Evolutionary conservation across 2,113 vertebrate species (phyloP).

Genomic region (Semnornis frantzii): DNA sequence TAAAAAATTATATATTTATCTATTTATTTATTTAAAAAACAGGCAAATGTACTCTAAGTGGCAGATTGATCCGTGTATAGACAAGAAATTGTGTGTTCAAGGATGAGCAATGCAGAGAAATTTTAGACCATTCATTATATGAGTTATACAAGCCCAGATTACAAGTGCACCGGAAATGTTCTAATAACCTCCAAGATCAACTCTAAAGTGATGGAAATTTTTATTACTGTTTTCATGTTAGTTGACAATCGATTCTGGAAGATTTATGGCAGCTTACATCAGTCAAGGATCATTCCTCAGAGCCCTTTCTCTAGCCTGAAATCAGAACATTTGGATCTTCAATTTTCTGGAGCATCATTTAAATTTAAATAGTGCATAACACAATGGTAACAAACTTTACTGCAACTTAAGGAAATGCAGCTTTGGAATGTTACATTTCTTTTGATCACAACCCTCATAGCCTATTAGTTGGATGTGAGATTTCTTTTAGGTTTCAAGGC

Average conservation of each 20-base stretch:
- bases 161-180: background rate
- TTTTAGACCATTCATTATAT: background rate
- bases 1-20: too few species aligned
- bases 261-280: background rate
- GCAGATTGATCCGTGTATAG: background rate
- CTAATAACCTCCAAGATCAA: background rate
- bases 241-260: background rate
- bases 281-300: background rate
- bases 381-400: background rate
- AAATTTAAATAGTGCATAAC: background rate
- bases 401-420: background rate
- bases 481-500: background rate
- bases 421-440: background rate
- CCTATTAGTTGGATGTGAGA: background rate
- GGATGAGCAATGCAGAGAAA: background rate
- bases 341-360: background rate
- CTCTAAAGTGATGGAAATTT: conserved; percentile 2
- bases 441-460: background rate
- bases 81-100: background rate
- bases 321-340: background rate
- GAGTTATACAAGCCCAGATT: background rate
- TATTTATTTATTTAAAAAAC: too few species aligned
- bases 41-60: background rate
- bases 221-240: conserved; percentile 38
- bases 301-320: background rate